Base-by-base conservation (phyloP, 2,797 vertebrate genomes). In the Eulemur mongoz region DNA sequence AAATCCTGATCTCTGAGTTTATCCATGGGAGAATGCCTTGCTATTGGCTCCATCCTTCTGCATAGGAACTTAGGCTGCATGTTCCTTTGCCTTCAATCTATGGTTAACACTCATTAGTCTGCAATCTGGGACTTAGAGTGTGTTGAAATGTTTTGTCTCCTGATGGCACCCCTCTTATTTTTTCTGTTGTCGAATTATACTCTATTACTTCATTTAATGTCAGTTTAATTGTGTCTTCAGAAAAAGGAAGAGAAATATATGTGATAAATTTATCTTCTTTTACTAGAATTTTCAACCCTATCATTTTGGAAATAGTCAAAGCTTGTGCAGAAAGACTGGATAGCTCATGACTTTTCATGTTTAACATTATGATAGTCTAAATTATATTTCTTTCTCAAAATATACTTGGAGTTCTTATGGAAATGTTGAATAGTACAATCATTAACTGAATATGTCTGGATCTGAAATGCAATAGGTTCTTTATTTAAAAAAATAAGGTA, bases 371-470 rank as follows among this genome's bases (percentile, higher is more conserved):
- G n/a, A 88, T 92, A 4, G 2, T 76, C 23, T 92, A 4, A n/a
- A 52, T 4, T 94, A 81, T 35, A 72, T 87, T 93, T 96, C 6
- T 35, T 95, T 96, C 92, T 94, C 54, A 91, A 93, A 54, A 43
- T 32, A 94, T 90, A 80, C 7, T 13, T 69, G 5, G 22, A 82
- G 10, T 48, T 96, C 15, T 81, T 89, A 80, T 6, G 70, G 18
- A 81, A 96, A 45, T 18, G 15, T 95, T 54, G 5, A 52, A 90
- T 50, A 93, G 81, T 70, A 92, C 30, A 95, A 38, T 91, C 54
- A 72, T 54, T 93, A 35, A 38, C 9, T 35, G 27, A 90, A 59
- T 82, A 72, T 91, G 20, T 30, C 48, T 80, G 25, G 27, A 69
- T 59, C 8, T 30, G 32, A 83, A 70, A 93, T 54, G 35, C 25